Percentiles rank a stretch among this genome's conserved stretches.
phyloP scores from a whole-genome alignment of 2,888 invertebrate species.

The Ptilodon capucinus region DNA sequence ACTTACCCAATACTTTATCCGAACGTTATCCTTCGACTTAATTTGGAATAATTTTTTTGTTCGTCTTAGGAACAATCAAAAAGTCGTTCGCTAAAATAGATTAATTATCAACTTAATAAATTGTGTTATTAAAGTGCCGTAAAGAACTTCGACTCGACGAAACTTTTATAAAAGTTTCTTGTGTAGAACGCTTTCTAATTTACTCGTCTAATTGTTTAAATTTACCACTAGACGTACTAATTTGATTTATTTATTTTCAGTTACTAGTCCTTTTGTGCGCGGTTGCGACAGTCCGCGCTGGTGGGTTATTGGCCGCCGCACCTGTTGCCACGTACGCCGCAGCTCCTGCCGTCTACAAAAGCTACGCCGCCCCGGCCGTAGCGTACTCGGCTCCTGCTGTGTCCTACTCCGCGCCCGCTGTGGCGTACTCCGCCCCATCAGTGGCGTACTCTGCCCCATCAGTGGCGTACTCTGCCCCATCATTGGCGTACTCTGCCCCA shows the following conservation, averaged over 20 bases:
- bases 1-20: too few species aligned
- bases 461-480: slow-evolving; percentile 38
- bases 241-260: slow-evolving; percentile 46
- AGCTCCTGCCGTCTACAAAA: slow-evolving; percentile 50
- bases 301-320: slow-evolving; percentile 57
- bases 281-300: slow-evolving; percentile 82
- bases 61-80: not conserved
- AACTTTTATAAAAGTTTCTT: not conserved
- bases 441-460: slow-evolving; percentile 27
- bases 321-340: slow-evolving; percentile 61
- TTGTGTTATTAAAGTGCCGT: not conserved
- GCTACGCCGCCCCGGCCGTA: slow-evolving; percentile 19
- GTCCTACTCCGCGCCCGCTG: slow-evolving; percentile 38
- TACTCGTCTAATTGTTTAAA: not conserved
- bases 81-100: not conserved
- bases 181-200: not conserved
- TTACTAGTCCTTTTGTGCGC: slow-evolving; percentile 80
- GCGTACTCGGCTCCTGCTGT: slow-evolving; percentile 28
- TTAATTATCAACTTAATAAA: not conserved
- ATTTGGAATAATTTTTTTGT: too few species aligned
- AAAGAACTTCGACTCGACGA: not conserved
- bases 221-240: slow-evolving; percentile 1
- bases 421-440: slow-evolving; percentile 24
- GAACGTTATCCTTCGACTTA: too few species aligned
- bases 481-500: slow-evolving; percentile 29